Conservation (phyloP, 2,888 invertebrate genomes). For the Eristalis tenax region DNA sequence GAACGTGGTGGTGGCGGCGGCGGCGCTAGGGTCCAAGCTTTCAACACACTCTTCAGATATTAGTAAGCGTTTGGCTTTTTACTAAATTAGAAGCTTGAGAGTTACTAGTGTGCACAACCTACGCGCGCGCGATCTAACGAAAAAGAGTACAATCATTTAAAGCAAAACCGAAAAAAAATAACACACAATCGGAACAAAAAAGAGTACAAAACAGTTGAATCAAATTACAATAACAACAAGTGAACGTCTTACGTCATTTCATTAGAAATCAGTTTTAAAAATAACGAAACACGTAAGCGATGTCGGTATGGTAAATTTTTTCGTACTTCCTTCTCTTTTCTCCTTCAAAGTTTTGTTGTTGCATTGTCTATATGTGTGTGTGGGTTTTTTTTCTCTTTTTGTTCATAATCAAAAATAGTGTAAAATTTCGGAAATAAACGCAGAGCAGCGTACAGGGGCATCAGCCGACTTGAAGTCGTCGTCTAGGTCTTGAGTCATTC, state of each 20-base stretch:
- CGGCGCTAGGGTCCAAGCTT: constrained; percentile 63
- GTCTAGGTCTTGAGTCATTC: constrained; percentile 45
- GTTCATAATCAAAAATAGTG: constrained; percentile 23
- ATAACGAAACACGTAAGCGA: constrained; percentile 78
- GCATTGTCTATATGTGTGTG: background rate
- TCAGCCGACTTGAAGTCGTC: constrained; percentile 30
- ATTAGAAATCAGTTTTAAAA: constrained; percentile 78
- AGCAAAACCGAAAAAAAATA: constrained; percentile 4
- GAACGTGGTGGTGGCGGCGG: constrained; percentile 29
- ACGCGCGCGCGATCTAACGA: constrained; percentile 43
- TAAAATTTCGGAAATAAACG: constrained; percentile 37
- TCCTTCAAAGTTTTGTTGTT: background rate
- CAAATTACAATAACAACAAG: constrained; percentile 68
- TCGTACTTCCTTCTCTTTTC: constrained; percentile 27
- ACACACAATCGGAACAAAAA: constrained; percentile 1
- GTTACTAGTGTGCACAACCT: constrained; percentile 39
- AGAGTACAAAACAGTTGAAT: constrained; percentile 19
- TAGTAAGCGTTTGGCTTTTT: constrained; percentile 72
- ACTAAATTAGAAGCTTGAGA: constrained; percentile 71
- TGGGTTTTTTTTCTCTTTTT: background rate
- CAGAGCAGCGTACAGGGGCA: constrained; percentile 12
- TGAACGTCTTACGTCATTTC: constrained; percentile 77
- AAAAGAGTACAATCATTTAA: constrained; percentile 7
- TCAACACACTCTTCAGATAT: constrained; percentile 55
- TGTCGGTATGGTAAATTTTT: constrained; percentile 69